Percentiles rank a stretch among this genome's conserved stretches.
phyloP scores from a whole-genome alignment of 2,113 vertebrate genomes.

The Lepus europaeus region DNA sequence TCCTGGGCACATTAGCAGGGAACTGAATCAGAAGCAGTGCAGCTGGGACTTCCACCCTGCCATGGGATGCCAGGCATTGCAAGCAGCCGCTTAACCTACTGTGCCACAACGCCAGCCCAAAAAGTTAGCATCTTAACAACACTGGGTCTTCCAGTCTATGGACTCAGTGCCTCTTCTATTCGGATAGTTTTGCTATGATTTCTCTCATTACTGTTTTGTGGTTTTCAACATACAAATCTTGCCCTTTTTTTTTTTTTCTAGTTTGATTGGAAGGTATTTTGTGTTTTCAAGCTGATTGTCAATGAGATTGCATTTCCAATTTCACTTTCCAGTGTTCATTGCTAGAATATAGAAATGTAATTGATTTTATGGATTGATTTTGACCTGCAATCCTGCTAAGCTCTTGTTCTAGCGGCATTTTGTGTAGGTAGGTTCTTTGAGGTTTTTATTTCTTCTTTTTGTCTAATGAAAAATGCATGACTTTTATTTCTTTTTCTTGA shows the following conservation, averaged over 20 bases:
- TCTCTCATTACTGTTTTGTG: neutral
- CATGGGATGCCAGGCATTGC: no score
- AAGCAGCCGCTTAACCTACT: neutral
- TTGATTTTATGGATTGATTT: neutral
- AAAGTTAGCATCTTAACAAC: no score
- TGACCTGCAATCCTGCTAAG: neutral
- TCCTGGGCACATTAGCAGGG: no score
- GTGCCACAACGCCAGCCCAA: no score
- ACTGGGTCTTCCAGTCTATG: neutral
- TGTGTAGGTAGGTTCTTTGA: neutral
- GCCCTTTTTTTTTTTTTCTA: neutral
- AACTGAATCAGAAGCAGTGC: no score
- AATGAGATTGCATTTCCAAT: neutral
- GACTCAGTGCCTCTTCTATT: neutral
- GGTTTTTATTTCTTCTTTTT: conserved; percentile 45
- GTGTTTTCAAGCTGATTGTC: neutral
- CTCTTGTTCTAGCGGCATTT: neutral
- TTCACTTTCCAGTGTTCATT: no score
- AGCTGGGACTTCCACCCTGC: no score
- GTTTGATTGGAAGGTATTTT: neutral
- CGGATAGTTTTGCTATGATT: neutral
- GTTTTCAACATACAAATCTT: neutral
- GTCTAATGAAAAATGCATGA: neutral
- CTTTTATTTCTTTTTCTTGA: neutral
- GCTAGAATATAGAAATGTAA: no score